Percentiles rank a stretch among this genome's conserved stretches.
phyloP scores from a whole-genome alignment of 2,113 vertebrate genomes.

The Manacus vitellinus region DNA sequence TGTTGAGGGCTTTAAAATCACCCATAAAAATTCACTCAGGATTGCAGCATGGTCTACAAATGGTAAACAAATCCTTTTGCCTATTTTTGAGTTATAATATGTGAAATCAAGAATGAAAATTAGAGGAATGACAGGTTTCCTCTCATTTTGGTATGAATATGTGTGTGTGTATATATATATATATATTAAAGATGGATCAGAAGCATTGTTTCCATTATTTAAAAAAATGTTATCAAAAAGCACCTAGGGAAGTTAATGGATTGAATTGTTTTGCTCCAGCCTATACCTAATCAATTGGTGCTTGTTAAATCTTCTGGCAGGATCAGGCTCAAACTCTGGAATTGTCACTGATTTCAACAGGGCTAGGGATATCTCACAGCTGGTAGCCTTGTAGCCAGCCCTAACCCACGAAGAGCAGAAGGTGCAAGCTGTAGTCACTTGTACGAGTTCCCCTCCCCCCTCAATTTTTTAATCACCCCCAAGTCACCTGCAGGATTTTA shows the following conservation, averaged over 20 bases:
- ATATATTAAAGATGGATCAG: not conserved
- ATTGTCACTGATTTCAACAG: not conserved
- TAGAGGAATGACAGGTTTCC: not conserved
- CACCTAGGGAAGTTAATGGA: not conserved
- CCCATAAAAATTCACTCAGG: constrained; percentile 34
- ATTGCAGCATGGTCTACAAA: not conserved
- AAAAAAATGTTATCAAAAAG: not conserved
- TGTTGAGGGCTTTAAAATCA: constrained; percentile 51
- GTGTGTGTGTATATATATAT: accelerated
- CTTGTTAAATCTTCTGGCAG: not conserved
- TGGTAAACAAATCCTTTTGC: constrained; percentile 1
- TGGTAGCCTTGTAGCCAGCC: not conserved
- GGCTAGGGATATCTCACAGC: not conserved
- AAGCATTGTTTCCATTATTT: not conserved
- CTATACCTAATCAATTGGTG: not conserved
- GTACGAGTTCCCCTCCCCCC: not conserved
- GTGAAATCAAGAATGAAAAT: not conserved
- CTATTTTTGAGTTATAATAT: constrained; percentile 28
- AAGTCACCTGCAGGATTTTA: constrained; percentile 35
- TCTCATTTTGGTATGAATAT: not conserved
- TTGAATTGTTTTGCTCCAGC: not conserved
- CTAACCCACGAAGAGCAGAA: not conserved
- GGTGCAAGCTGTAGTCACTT: not conserved
- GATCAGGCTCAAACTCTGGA: not conserved
- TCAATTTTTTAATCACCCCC: constrained; percentile 20